phyloP scores from a whole-genome alignment of 2,113 vertebrate genomes.

The Mastomys natalensis region DNA sequence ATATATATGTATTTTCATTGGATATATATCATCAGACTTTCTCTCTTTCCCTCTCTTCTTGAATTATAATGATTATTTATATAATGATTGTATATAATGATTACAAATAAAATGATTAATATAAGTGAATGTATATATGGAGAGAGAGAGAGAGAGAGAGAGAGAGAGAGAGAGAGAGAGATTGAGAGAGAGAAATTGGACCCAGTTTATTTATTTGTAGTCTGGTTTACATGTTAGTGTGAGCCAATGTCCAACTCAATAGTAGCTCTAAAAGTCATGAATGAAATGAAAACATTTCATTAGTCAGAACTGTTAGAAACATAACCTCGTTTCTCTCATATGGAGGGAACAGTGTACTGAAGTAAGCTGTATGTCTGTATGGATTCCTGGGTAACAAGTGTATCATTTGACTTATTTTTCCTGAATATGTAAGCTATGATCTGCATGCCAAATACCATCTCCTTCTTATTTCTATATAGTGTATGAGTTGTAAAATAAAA shows the following conservation, averaged over 20 bases:
- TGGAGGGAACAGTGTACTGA: not conserved
- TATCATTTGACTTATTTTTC: not conserved
- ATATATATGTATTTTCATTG: too few species aligned
- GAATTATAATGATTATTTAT: too few species aligned
- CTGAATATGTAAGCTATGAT: not conserved
- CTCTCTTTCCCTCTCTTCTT: too few species aligned
- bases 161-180: not conserved
- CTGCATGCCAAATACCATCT: too few species aligned
- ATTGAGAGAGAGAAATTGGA: not conserved
- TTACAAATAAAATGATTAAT: too few species aligned
- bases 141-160: not conserved
- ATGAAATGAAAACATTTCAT: not conserved
- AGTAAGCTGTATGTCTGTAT: not conserved
- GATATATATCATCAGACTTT: not conserved
- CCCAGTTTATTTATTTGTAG: not conserved
- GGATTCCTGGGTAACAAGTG: not conserved
- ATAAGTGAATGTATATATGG: not conserved
- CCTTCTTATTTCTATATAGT: not conserved
- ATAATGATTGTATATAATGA: too few species aligned
- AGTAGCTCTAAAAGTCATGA: not conserved
- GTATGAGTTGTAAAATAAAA: not conserved
- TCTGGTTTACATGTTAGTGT: not conserved
- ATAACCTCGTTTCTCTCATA: not conserved
- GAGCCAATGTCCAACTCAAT: not conserved
- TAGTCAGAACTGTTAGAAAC: not conserved